Evolutionary conservation across 2,888 invertebrate genomes (phyloP), one percentile per base, ranked within the genome.

Genomic region (Leptothorax acervorum): DNA sequence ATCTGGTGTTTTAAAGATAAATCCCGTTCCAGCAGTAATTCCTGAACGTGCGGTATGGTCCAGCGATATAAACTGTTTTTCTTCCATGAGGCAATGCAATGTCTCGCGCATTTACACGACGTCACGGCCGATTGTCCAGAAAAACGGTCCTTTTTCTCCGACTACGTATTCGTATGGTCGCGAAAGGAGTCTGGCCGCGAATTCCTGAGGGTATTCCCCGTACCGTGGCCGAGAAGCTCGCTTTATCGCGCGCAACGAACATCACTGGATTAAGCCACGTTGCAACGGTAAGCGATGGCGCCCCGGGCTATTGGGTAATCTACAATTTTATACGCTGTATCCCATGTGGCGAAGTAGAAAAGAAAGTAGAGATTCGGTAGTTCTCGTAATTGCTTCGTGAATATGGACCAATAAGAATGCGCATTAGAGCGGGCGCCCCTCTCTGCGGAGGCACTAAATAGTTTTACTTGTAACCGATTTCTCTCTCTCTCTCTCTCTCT

Each of bases 291-390:
- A 90, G 87, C 86, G 90, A 90, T 88, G 90, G 88, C 84, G 91
- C 90, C 87, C 68, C 82, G 79, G 89, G 90, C 90, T 89, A 91
- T 89, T 89, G 88, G 90, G 85, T 90, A 90, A 90, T 90, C 90
- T 90, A 86, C 90, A 91, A 90, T 90, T 90, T 90, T 89, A 90
- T 86, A 87, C 83, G 84, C 75, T 75, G 83, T 82, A 78, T 87
- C 71, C 87, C 79, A 83, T 71, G 87, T 73, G 83, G 82, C 51
- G 48, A 68, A 76, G 85, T 65, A 68, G 83, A 83, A 84, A 90
- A 89, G 90, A 89, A 90, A 85, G 82, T 65, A 70, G 83, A 90
- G 89, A 89, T 89, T 90, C 73, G 82, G 85, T 82, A 88, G 85
- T 84, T 84, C 63, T 82, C 74, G 89, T 90, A 90, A 91, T 89